phyloP scores from a whole-genome alignment of 2,797 vertebrate species.

The Synaphobranchus kaupii region DNA sequence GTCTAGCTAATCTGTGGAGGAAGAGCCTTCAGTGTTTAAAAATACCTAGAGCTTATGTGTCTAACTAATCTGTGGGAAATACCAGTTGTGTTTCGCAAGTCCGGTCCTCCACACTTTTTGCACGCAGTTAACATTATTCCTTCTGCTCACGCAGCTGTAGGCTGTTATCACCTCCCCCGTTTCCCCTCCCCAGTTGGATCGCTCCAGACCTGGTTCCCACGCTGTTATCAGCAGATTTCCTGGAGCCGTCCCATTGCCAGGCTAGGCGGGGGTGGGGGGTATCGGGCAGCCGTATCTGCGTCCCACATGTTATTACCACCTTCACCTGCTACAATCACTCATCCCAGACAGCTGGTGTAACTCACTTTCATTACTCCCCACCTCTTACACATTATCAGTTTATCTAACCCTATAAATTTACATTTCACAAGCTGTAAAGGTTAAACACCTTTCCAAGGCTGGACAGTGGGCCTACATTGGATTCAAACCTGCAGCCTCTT shows the following conservation, averaged over 20 bases:
- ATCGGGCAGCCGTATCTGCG: not conserved
- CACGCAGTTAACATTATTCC: not conserved
- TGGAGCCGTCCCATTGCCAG: not conserved
- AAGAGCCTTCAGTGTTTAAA: not conserved
- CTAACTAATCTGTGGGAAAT: not conserved
- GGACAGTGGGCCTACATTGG: too few species aligned
- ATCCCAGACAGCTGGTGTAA: too few species aligned
- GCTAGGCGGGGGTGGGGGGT: not conserved
- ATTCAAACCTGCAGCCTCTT: not conserved
- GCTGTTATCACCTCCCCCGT: not conserved
- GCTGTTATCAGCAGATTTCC: constrained; percentile 1
- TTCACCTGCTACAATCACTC: not conserved
- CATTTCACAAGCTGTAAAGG: not conserved
- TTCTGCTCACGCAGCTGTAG: not conserved
- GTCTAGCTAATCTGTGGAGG: not conserved
- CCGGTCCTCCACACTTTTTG: not conserved
- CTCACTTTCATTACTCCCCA: too few species aligned
- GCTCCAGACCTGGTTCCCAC: constrained; percentile 3
- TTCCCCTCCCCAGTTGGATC: not conserved
- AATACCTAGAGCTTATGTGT: not conserved
- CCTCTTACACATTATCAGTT: not conserved
- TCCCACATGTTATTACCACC: not conserved
- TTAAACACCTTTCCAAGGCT: not conserved
- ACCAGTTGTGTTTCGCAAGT: not conserved
- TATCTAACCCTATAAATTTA: not conserved